Evolutionary conservation across 2,797 vertebrate species (phyloP).

Genomic region (Pterois miles): DNA sequence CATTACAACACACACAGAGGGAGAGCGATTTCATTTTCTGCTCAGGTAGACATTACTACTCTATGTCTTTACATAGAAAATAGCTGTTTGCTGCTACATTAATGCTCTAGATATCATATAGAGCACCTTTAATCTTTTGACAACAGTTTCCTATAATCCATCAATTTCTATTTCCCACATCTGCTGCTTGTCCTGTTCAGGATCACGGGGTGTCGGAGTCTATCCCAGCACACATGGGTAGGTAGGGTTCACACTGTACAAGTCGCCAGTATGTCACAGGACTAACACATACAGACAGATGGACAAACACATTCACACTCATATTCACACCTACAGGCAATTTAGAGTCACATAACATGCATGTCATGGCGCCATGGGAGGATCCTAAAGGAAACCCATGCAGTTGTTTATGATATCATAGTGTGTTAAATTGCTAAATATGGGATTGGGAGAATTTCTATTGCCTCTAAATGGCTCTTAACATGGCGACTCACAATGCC

Average conservation of each 20-base stretch:
- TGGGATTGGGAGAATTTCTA: no score
- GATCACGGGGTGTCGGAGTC: slow-evolving; percentile 18
- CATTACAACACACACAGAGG: background rate
- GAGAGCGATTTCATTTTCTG: background rate
- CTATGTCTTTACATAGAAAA: background rate
- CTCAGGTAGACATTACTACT: background rate
- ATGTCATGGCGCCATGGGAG: slow-evolving; percentile 11
- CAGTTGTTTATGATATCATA: background rate
- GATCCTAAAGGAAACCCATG: background rate
- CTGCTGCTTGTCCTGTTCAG: background rate
- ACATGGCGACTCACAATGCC: no score
- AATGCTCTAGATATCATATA: background rate
- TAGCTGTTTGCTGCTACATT: background rate
- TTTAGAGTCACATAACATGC: slow-evolving; percentile 31
- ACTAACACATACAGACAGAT: slow-evolving; percentile 23
- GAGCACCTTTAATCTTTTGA: background rate
- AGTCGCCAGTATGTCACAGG: slow-evolving; percentile 38
- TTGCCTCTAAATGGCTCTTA: no score
- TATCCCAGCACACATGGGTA: slow-evolving; percentile 19
- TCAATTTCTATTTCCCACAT: slow-evolving; percentile 4
- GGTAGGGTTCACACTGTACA: slow-evolving; percentile 11
- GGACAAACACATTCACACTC: slow-evolving; percentile 44
- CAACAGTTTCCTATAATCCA: background rate
- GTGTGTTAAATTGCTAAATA: background rate
- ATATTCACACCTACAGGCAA: slow-evolving; percentile 44